Conservation (phyloP, 2,113 vertebrate genomes). For the Thunnus maccoyii region DNA sequence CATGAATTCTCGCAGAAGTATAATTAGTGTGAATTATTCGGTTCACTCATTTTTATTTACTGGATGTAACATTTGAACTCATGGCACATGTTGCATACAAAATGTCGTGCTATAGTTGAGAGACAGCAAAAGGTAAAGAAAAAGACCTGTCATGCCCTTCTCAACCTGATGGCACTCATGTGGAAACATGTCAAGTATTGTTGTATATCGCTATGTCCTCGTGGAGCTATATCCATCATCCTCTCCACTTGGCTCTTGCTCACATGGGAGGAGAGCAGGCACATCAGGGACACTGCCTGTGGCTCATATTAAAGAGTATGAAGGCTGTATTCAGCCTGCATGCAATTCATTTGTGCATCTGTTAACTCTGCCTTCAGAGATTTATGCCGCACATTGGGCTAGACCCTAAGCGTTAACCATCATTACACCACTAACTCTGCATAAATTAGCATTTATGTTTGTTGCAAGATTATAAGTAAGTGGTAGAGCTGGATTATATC, state of each 20-base stretch:
- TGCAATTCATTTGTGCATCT: conserved; percentile 67
- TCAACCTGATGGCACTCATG: conserved; percentile 59
- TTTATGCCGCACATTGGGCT: conserved; percentile 38
- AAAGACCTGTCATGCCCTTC: conserved; percentile 37
- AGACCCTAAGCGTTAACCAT: conserved; percentile 35
- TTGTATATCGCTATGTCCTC: conserved; percentile 60
- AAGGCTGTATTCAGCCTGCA: conserved; percentile 59
- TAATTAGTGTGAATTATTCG: conserved; percentile 52
- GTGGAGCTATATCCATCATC: conserved; percentile 74
- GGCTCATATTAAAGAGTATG: conserved; percentile 72
- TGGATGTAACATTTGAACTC: conserved; percentile 25
- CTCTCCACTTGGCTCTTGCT: conserved; percentile 71
- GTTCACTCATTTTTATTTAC: conserved; percentile 33
- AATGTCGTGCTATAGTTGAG: neutral
- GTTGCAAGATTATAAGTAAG: conserved; percentile 40
- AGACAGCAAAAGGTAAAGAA: conserved; percentile 17
- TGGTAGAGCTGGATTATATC: conserved; percentile 30
- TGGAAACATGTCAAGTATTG: conserved; percentile 73
- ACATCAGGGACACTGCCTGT: conserved; percentile 76
- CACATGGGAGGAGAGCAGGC: conserved; percentile 65
- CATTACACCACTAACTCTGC: conserved; percentile 54
- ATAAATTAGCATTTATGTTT: conserved; percentile 70
- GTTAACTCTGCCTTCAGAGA: conserved; percentile 60
- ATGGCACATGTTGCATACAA: conserved; percentile 28
- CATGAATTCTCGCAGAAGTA: neutral